Evolutionary conservation across 2,797 vertebrate species (phyloP).

Genomic region (Mallotus villosus): DNA sequence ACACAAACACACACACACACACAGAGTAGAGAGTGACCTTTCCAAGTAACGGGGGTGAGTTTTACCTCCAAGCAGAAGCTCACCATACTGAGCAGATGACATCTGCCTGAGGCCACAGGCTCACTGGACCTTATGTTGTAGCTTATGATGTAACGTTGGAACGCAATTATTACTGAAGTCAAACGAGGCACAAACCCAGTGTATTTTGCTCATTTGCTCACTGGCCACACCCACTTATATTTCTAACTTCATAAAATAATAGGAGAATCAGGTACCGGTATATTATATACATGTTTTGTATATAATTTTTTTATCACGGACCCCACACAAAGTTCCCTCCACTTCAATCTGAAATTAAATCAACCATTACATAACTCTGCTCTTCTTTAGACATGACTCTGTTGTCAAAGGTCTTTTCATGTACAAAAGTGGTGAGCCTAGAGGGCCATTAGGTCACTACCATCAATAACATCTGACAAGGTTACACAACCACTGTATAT

Average conservation of each 20-base stretch:
- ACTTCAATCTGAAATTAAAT: background rate
- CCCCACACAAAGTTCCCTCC: background rate
- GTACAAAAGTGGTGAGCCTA: background rate
- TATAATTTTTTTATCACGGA: background rate
- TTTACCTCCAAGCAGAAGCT: conserved; percentile 24
- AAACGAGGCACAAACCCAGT: background rate
- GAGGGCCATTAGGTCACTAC: conserved; percentile 1
- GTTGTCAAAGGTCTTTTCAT: conserved; percentile 3
- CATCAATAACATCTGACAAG: background rate
- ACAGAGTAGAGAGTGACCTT: conserved; percentile 49
- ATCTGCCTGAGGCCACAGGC: background rate
- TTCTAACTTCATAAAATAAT: background rate
- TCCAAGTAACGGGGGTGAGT: conserved; percentile 37
- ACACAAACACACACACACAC: conserved; percentile 28
- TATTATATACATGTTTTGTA: background rate
- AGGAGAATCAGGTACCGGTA: background rate
- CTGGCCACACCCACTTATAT: background rate
- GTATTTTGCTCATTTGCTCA: background rate
- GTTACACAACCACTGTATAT: background rate
- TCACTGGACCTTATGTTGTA: background rate
- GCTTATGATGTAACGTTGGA: background rate
- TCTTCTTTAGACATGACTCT: conserved; percentile 1
- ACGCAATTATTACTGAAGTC: background rate
- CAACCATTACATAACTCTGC: background rate
- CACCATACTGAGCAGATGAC: background rate